These are phyloP conservation scores for Caerostris darwini DNA, from an alignment of 1,140 invertebrate genomes.

Conservation along the genomic window DNA sequence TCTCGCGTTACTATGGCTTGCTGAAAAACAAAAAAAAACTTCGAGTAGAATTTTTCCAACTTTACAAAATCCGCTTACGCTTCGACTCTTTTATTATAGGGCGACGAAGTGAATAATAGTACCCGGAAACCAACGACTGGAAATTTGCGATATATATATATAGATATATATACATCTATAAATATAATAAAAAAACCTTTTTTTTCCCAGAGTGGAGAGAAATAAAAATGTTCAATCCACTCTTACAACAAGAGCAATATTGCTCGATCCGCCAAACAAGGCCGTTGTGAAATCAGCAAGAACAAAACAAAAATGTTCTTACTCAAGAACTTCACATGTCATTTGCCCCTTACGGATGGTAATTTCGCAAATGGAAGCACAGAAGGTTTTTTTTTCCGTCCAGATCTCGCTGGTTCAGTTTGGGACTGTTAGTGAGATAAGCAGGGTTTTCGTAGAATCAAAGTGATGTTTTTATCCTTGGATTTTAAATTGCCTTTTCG, in stretches of 20 bases:
- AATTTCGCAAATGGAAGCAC: constrained; percentile 40
- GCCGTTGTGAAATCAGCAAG: background rate
- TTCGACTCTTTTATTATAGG: constrained; percentile 23
- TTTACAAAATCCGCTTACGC: constrained; percentile 30
- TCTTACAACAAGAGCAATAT: constrained; percentile 48
- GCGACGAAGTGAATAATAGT: constrained; percentile 32
- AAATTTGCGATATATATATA: background rate
- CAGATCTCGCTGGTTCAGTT: background rate
- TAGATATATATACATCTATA: too few relatives aligned
- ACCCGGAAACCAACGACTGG: constrained; percentile 24
- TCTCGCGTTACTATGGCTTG: background rate
- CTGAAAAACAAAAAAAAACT: background rate
- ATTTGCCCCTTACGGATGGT: constrained; percentile 39
- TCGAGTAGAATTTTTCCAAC: constrained; percentile 19
- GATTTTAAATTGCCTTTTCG: constrained; percentile 2
- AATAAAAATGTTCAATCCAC: constrained; percentile 50
- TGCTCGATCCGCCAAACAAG: constrained; percentile 23
- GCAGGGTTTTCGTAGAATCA: background rate
- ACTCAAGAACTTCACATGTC: constrained; percentile 44
- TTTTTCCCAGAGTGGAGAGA: background rate
- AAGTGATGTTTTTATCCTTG: constrained; percentile 39
- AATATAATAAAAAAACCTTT: background rate
- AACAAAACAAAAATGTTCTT: background rate
- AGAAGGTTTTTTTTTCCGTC: background rate
- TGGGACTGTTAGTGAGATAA: background rate